phyloP scores from a whole-genome alignment of 2,888 invertebrate species.

The Drosophila leonis region DNA sequence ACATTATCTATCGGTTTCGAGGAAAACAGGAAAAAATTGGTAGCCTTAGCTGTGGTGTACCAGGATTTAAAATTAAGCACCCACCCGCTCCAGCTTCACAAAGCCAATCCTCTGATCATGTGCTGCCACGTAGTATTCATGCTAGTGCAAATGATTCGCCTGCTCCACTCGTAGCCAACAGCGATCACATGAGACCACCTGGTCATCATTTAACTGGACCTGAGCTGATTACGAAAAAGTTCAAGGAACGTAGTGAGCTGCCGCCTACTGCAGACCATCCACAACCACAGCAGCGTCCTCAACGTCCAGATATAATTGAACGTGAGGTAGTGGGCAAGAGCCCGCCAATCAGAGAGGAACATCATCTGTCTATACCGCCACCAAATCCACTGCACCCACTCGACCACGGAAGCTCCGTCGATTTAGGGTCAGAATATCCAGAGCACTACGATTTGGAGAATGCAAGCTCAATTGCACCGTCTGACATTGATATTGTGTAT shows the following conservation, averaged over 20 bases:
- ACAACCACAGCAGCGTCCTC: conserved; percentile 89
- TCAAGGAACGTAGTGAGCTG: conserved; percentile 92
- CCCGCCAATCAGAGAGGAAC: conserved; percentile 92
- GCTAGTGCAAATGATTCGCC: conserved; percentile 88
- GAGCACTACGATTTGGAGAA: conserved; percentile 99
- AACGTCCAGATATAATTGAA: conserved; percentile 97
- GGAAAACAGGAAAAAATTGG: conserved; percentile 94
- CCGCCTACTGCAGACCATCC: conserved; percentile 89
- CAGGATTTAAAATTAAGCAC: conserved; percentile 92
- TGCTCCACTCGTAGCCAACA: conserved; percentile 87
- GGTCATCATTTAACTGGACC: conserved; percentile 92
- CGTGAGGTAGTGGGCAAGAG: conserved; percentile 94
- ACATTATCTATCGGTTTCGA: conserved; percentile 95
- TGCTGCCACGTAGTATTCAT: conserved; percentile 89
- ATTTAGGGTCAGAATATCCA: conserved; percentile 92
- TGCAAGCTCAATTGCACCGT: conserved; percentile 98
- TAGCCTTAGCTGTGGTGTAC: conserved; percentile 88
- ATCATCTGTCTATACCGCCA: conserved; percentile 92
- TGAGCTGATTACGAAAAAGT: conserved; percentile 94
- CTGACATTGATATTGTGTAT: conserved; percentile 98
- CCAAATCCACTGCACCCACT: conserved; percentile 91
- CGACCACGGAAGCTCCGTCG: conserved; percentile 90
- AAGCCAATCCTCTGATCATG: conserved; percentile 88
- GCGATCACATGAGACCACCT: conserved; percentile 48
- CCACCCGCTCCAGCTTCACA: conserved; percentile 90